Evolutionary conservation across 1,140 invertebrate genomes (phyloP).

Genomic region (Cataglyphis hispanica): DNA sequence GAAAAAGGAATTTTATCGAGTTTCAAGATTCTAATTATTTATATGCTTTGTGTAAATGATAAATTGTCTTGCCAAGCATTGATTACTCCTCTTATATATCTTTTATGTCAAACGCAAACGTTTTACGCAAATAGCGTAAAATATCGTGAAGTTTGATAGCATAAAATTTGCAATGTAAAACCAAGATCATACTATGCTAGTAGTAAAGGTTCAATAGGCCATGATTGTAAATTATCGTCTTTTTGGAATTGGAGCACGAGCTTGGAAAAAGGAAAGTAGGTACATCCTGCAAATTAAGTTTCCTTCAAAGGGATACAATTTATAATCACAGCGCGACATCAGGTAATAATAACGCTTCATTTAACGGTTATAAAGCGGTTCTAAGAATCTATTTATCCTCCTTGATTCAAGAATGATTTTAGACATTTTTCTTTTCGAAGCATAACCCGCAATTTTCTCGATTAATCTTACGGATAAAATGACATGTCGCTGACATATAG

Average conservation of each 20-base stretch:
- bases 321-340: constrained; percentile 65
- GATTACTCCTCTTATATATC: constrained; percentile 19
- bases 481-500: background rate
- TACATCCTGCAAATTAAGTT: constrained; percentile 58
- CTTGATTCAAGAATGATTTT: constrained; percentile 4
- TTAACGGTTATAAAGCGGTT: constrained; percentile 63
- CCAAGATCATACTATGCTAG: constrained; percentile 33
- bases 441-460: background rate
- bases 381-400: constrained; percentile 13
- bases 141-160: background rate
- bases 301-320: constrained; percentile 68
- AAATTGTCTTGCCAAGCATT: constrained; percentile 3
- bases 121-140: background rate
- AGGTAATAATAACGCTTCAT: constrained; percentile 68
- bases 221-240: constrained; percentile 70
- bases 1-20: constrained; percentile 37
- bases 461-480: constrained; percentile 15
- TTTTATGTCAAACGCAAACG: background rate
- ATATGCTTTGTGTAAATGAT: constrained; percentile 9
- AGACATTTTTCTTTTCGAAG: constrained; percentile 24
- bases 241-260: constrained; percentile 61
- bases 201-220: constrained; percentile 67
- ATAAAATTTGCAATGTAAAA: constrained; percentile 32
- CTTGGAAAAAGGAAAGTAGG: constrained; percentile 13
- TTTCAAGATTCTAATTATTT: constrained; percentile 51